Evolutionary conservation across 2,888 invertebrate genomes (phyloP), one percentile per base, ranked within the genome.

Genomic region (Arrhopalites spinosus): DNA sequence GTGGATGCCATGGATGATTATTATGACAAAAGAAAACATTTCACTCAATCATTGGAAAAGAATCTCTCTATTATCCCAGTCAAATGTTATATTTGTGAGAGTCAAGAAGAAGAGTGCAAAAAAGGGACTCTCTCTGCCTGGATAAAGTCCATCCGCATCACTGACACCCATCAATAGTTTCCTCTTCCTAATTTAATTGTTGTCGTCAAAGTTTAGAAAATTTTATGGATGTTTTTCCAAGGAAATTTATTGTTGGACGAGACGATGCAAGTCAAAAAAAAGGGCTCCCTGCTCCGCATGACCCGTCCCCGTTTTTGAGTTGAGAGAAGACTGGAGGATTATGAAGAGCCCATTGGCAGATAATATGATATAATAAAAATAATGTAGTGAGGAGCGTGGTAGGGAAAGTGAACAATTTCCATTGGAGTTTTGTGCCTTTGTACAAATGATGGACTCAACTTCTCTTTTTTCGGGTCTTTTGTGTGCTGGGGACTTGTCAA

Each of bases 101-200:
- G 23, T 61, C 29, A 29, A 23, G 25, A 61, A 23, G 61, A 23
- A 50, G 25, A 23, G 61, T 2, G 23, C 13, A 25, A 11, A 61
- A 11, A 23, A 20, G 23, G 23, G 5, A 36, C 36, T 36, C 36
- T 36, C 36, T 36, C 36, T 36, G 11, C 36, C 36, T 36, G 11
- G 5, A 3, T 7, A 59, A 59, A 59, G 47, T 43, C 17, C 36
- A 71, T 53, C 29, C 71, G 56, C 71, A 59, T 61, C 59, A 61
- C 71, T 71, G 61, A 36, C 69, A 69, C 69, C 36, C 36, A 59
- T 59, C 71, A 71, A 71, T 71, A 71, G 71, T 36, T 71, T 53
- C 53, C 53, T 56, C 53, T 53, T 71, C 71, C 71, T 71, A 71
- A 71, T 71, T 71, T 71, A 71, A 71, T 71, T 71, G 59, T 59